Conservation (phyloP, 2,888 invertebrate species). For the Microplitis deprimator region DNA sequence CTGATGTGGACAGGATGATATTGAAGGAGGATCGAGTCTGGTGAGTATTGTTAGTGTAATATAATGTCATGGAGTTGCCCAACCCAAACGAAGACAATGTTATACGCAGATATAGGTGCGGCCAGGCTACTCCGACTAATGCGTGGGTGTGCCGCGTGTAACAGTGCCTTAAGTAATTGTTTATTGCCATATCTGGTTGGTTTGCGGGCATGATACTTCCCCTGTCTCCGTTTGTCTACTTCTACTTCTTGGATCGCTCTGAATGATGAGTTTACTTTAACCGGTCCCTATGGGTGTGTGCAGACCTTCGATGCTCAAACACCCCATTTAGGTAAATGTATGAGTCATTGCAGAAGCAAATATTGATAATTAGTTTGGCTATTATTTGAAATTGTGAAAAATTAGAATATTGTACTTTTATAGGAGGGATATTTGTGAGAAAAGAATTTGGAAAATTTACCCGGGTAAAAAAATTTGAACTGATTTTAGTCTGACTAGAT, state of each 20-base stretch:
- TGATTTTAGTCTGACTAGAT: no score
- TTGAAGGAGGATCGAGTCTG: neutral
- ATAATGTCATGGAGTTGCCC: slow-evolving; percentile 41
- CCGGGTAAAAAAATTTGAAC: no score
- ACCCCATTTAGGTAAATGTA: neutral
- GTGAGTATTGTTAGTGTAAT: neutral
- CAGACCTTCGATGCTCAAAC: neutral
- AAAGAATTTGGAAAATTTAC: no score
- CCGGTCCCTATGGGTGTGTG: slow-evolving; percentile 5
- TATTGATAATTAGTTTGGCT: neutral
- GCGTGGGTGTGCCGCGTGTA: slow-evolving; percentile 68
- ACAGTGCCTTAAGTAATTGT: slow-evolving; percentile 70
- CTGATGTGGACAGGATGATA: no score
- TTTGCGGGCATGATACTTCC: slow-evolving; percentile 17
- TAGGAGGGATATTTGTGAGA: no score
- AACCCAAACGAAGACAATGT: slow-evolving; percentile 58
- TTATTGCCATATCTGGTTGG: slow-evolving; percentile 62
- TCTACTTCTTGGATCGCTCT: neutral
- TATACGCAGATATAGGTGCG: slow-evolving; percentile 61
- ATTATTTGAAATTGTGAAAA: no score
- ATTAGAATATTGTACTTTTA: no score
- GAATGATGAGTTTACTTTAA: slow-evolving; percentile 13
- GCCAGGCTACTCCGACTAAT: slow-evolving; percentile 67
- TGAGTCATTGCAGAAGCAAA: neutral
- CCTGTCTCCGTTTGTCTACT: slow-evolving; percentile 32